Evolutionary conservation across 2,888 invertebrate species (phyloP).

Genomic region (Phorcus lineatus): DNA sequence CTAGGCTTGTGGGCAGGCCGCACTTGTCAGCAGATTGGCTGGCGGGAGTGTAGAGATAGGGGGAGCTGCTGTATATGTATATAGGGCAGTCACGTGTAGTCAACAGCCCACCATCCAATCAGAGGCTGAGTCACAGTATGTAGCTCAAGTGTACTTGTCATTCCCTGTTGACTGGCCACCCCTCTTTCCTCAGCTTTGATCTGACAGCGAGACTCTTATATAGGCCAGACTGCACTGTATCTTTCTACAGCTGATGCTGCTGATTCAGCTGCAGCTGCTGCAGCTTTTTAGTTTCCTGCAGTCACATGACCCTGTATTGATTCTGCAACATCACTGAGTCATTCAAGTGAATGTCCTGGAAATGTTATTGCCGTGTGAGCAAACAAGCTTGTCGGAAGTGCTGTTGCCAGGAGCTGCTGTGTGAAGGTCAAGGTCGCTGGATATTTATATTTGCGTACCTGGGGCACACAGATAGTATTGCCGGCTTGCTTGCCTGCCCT

Average conservation of each 20-base stretch:
- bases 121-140: too few relatives aligned
- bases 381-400: slow-evolving; percentile 22
- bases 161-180: neutral
- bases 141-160: neutral
- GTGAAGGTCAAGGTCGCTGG: slow-evolving; percentile 37
- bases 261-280: neutral
- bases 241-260: neutral
- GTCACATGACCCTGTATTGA: slow-evolving; percentile 14
- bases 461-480: slow-evolving; percentile 19
- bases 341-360: slow-evolving; percentile 16
- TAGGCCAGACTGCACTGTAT: neutral
- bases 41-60: neutral
- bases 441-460: slow-evolving; percentile 28
- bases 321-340: slow-evolving; percentile 9
- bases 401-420: slow-evolving; percentile 11
- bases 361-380: slow-evolving; percentile 6
- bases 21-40: neutral
- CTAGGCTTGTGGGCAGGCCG: neutral
- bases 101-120: neutral
- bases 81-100: neutral
- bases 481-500: slow-evolving; percentile 15
- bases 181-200: neutral
- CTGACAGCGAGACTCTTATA: neutral
- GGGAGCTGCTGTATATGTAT: neutral
- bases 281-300: neutral